These are phyloP conservation scores for Hormiphora californensis DNA, from an alignment of 37 sponge, comb jelly and placozoan species.

Conservation along the genomic window DNA sequence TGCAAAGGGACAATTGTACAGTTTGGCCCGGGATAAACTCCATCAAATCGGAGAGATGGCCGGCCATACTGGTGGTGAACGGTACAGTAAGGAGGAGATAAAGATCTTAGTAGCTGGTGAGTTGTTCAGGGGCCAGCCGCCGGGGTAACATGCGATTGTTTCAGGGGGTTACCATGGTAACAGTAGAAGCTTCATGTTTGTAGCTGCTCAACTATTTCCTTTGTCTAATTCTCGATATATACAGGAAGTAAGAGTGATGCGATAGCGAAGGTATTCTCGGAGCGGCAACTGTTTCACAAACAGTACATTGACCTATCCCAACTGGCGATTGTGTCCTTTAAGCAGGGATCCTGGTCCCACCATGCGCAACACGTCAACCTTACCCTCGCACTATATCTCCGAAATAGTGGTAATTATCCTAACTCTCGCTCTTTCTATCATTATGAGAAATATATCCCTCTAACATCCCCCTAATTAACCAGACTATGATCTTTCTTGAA, in stretches of 20 bases:
- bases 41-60: neutral
- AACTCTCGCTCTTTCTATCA: neutral
- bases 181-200: too few relatives aligned
- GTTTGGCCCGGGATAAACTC: slow-evolving; percentile 22
- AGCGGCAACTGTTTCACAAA: slow-evolving; percentile 27
- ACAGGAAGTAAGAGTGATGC: too few relatives aligned
- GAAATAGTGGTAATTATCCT: slow-evolving; percentile 13
- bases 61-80: neutral
- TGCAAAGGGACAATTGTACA: slow-evolving; percentile 47
- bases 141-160: too few relatives aligned
- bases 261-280: slow-evolving; percentile 22
- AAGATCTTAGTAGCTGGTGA: neutral
- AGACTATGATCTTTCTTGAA: too few relatives aligned
- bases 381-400: slow-evolving; percentile 7
- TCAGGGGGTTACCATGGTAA: too few relatives aligned
- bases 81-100: neutral
- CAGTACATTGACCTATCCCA: slow-evolving; percentile 54
- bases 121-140: slow-evolving; percentile 7
- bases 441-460: neutral
- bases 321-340: slow-evolving; percentile 41
- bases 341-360: slow-evolving; percentile 28
- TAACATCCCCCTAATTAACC: neutral
- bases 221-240: too few relatives aligned
- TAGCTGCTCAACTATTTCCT: too few relatives aligned
- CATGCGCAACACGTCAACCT: slow-evolving; percentile 29